Evolutionary conservation across 2,888 invertebrate genomes (phyloP), one percentile per base, ranked within the genome.

Genomic region (Xestia ashworthii): DNA sequence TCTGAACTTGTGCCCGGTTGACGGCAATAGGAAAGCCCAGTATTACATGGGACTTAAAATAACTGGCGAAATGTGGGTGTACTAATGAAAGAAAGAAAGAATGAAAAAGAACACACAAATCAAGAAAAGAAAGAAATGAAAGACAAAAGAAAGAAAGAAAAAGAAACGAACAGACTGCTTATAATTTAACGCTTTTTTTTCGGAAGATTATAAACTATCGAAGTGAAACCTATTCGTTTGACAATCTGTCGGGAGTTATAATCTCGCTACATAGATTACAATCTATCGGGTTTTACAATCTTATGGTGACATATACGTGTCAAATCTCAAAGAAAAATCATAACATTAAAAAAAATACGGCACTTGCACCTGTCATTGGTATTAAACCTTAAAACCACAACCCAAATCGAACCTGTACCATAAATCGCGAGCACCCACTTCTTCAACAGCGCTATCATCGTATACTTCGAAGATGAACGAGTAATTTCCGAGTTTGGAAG

Each of bases 401-500:
- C 3, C 44, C 46, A 44, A 80, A 83, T 70, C 55, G 19, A 80
- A 72, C 25, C 50, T 72, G 46, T 5, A 38, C 14, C 64, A 64
- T 44, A 38, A 48, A 44, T 41, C 32, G n/a, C 41, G 41, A 22
- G 16, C 60, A 68, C 44, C 22, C 44, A 72, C 19, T 71, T 48
- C 70, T 72, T 60, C 53, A 78, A 25, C 71, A 73, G 25, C 5
- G 38, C 60, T 41, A 50, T 79, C 70, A 72, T 74, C 78, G 62
- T 87, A 78, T 90, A 90, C 90, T 90, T 89, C 84, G 78, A 89
- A 91, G 91, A 92, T 89, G 90, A 89, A 90, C 89, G 89, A 90
- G 90, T 91, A 90, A 93, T 92, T 91, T 88, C 83, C 82, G 77
- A 84, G 80, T 83, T 83, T 69, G 74, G 74, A 90, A 92, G 85